Evolutionary conservation across 2,888 invertebrate genomes (phyloP), one percentile per base, ranked within the genome.

Genomic region (Melieria omissa): DNA sequence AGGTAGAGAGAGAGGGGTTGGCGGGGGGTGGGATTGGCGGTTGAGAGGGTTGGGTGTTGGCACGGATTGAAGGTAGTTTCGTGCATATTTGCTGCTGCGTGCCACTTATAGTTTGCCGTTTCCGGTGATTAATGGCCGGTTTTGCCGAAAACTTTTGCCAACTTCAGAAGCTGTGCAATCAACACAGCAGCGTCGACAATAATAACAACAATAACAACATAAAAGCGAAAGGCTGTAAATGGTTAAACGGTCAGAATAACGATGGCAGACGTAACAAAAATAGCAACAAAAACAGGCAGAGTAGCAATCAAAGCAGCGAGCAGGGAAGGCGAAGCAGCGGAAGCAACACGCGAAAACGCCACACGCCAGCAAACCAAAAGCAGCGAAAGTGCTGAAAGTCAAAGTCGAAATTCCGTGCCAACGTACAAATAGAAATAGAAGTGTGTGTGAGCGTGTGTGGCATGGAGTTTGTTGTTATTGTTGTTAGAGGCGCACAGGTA

Each of bases 101-200:
- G 70, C 65, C 66, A 67, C 66, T 71, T 71, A 65, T 63, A 72
- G 72, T 68, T 64, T 64, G 52, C 72, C 68, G 68, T 72, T 68
- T 67, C 68, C 45, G 68, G 68, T 72, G 72, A 72, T 72, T 68
- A 72, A 72, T 72, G 72, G 64, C 45, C 72, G 64, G 63, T 58
- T 68, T 60, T 58, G 67, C 42, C 65, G 61, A 52, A 71, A 71
- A 66, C 54, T 65, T 71, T 71, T 70, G n/a, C 61, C 55, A 71
- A 71, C 71, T 61, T 54, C 54, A 47, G 49, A 70, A 71, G 65
- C 60, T 61, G 9, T 14, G 29, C 10, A 62, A 72, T 74, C 67
- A 75, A 74, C 47, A 47, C 45, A 55, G 44, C n/a, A 54, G 58
- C 57, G 46, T 14, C 9, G 46, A 29, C 29, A 29, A 29, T 29